phyloP scores from a whole-genome alignment of 2,797 vertebrate genomes.

The Chelonia mydas region DNA sequence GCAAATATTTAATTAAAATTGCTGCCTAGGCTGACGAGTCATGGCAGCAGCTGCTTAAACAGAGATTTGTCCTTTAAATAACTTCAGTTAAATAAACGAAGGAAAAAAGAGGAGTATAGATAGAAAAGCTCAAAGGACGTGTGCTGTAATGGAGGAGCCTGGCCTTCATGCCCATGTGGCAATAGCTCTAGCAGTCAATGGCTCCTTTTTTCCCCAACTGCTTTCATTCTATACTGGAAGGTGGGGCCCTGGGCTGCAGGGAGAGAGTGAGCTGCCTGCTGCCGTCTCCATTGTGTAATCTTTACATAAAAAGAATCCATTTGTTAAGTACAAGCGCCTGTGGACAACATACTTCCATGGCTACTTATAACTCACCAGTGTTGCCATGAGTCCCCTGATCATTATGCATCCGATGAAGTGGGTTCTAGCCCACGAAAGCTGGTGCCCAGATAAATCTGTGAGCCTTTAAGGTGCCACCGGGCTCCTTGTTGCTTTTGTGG shows the following conservation, averaged over 20 bases:
- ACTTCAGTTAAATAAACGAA: slow-evolving; percentile 57
- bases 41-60: slow-evolving; percentile 79
- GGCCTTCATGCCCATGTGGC: neutral
- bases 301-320: neutral
- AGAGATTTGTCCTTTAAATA: slow-evolving; percentile 71
- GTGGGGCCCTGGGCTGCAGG: neutral
- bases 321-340: neutral
- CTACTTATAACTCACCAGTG: too few species aligned
- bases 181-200: neutral
- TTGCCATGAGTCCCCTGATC: too few species aligned
- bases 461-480: too few species aligned
- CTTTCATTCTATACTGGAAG: neutral
- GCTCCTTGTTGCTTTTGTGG: too few species aligned
- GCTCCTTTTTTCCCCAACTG: neutral
- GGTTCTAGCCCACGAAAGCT: too few species aligned
- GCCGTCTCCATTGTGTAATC: neutral
- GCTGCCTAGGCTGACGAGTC: slow-evolving; percentile 16
- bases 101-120: neutral
- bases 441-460: too few species aligned
- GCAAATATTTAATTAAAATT: slow-evolving; percentile 79
- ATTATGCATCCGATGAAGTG: too few species aligned
- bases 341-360: too few species aligned
- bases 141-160: neutral
- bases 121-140: slow-evolving; percentile 35
- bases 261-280: neutral